Evolutionary conservation across 1,140 invertebrate genomes (phyloP).

Genomic region (Rhagoletis pomonella): DNA sequence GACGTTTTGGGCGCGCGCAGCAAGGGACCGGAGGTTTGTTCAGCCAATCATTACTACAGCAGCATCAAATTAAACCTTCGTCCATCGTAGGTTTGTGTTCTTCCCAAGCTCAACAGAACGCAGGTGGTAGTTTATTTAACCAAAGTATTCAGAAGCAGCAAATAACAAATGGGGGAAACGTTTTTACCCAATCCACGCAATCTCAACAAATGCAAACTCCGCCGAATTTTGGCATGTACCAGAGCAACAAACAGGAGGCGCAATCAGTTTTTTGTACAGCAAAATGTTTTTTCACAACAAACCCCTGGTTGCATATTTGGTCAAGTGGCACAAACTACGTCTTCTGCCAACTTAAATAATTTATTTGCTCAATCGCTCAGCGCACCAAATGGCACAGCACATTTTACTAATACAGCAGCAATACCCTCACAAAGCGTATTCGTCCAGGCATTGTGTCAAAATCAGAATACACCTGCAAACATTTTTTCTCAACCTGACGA

Average conservation of each 20-base stretch:
- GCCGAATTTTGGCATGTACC: constrained; percentile 44
- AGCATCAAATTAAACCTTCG: background rate
- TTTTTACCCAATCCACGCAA: constrained; percentile 59
- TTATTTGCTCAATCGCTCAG: constrained; percentile 44
- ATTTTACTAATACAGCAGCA: constrained; percentile 61
- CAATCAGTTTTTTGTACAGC: constrained; percentile 59
- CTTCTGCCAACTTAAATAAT: constrained; percentile 50
- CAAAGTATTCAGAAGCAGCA: constrained; percentile 55
- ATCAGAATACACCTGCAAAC: constrained; percentile 44
- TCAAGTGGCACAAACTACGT: constrained; percentile 20
- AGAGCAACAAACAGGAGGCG: constrained; percentile 55
- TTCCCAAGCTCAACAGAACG: constrained; percentile 35
- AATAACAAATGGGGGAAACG: constrained; percentile 42
- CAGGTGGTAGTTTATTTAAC: constrained; percentile 58
- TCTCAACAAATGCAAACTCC: constrained; percentile 54
- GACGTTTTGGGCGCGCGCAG: background rate
- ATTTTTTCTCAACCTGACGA: constrained; percentile 18
- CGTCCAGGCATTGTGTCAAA: constrained; percentile 56
- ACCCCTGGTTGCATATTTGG: background rate
- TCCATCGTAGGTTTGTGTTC: constrained; percentile 49
- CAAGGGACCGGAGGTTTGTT: constrained; percentile 18
- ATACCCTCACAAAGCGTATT: constrained; percentile 53
- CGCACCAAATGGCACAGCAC: constrained; percentile 45
- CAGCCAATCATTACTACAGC: background rate
- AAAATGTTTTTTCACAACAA: constrained; percentile 49